A percentile compares a stretch with the other conserved stretches of the same genome.
phyloP scores from a whole-genome alignment of 2,113 vertebrate genomes.

The Pseudopipra pipra region DNA sequence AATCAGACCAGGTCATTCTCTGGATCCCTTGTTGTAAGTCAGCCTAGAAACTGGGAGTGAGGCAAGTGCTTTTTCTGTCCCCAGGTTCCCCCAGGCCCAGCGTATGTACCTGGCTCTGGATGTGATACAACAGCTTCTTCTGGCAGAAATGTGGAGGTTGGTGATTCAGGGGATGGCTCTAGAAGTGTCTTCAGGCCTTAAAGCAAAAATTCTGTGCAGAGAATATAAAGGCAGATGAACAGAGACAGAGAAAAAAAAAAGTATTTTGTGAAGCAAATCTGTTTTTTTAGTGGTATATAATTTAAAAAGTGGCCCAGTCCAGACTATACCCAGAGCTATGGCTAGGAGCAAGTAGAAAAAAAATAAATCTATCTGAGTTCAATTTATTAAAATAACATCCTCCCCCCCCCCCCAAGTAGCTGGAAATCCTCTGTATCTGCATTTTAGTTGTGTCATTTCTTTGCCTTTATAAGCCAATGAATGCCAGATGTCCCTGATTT shows the following conservation, averaged over 20 bases:
- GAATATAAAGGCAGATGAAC: neutral
- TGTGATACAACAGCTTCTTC: neutral
- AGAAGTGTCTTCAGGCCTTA: neutral
- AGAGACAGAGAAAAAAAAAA: neutral
- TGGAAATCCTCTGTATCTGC: slow-evolving; percentile 40
- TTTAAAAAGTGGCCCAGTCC: neutral
- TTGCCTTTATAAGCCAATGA: slow-evolving; percentile 44
- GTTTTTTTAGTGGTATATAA: neutral
- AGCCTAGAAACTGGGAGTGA: neutral
- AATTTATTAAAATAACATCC: slow-evolving; percentile 27
- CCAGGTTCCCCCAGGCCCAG: neutral
- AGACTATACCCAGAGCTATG: neutral
- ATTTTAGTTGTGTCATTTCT: slow-evolving; percentile 47
- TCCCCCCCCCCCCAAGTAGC: neutral
- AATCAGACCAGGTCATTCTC: neutral
- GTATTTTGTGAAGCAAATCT: neutral
- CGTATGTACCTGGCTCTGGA: neutral
- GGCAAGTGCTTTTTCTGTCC: neutral
- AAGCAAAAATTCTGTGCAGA: neutral
- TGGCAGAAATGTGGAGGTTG: neutral
- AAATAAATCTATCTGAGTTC: neutral
- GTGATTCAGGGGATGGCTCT: neutral
- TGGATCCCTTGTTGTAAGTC: neutral
- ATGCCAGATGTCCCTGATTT: slow-evolving; percentile 46
- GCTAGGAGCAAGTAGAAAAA: neutral